Conservation (phyloP, 2,113 vertebrate genomes). For the Struthio camelus region DNA sequence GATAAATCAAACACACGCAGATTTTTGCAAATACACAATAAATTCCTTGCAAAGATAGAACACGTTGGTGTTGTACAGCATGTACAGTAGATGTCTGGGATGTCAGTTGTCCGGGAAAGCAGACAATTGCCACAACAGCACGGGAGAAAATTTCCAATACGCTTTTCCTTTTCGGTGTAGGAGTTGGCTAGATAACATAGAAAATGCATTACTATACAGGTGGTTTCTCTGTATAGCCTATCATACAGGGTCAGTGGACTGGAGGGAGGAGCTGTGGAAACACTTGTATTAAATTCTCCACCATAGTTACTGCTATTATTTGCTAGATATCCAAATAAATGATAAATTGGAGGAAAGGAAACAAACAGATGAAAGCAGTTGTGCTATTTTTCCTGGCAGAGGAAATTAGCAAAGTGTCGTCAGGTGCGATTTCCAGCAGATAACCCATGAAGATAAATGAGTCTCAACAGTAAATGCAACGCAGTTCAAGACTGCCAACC, state of each 20-base stretch:
- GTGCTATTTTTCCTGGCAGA: not conserved
- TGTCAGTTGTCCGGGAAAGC: constrained; percentile 8
- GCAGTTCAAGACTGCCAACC: not conserved
- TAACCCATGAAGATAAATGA: not conserved
- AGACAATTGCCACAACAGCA: not conserved
- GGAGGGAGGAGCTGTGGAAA: not conserved
- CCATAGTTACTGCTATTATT: not conserved
- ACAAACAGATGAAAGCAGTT: not conserved
- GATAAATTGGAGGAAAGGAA: not conserved
- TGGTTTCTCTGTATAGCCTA: not conserved
- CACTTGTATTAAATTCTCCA: not conserved
- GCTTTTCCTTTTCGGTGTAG: not conserved
- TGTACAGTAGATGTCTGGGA: not conserved
- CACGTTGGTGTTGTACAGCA: not conserved
- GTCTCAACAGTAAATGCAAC: not conserved
- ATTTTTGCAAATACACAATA: not conserved
- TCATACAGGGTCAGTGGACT: not conserved
- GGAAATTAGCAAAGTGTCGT: constrained; percentile 1
- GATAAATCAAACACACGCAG: not conserved
- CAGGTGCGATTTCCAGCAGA: not conserved
- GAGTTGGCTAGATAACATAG: not conserved
- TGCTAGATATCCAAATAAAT: not conserved
- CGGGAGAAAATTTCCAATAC: not conserved
- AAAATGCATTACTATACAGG: not conserved
- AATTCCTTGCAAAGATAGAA: not conserved